phyloP scores from a whole-genome alignment of 2,113 vertebrate species.

The Sclerurus mexicanus region DNA sequence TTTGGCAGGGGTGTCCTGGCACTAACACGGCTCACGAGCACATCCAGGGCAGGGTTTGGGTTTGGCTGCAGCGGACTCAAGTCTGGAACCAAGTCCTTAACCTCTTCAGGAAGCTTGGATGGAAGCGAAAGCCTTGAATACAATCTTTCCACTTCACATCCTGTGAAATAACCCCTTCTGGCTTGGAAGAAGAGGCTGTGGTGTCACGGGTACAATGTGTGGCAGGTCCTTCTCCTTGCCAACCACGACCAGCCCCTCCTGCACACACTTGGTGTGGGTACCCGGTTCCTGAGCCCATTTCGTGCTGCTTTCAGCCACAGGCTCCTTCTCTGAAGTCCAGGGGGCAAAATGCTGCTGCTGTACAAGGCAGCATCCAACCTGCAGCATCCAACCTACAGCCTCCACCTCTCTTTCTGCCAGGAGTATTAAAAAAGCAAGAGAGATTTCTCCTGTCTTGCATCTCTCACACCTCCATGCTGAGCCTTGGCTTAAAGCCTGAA shows the following conservation, averaged over 20 bases:
- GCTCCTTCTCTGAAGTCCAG: not conserved
- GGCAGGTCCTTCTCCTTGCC: not conserved
- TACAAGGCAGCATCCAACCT: not conserved
- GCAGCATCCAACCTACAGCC: not conserved
- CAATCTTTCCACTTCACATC: not conserved
- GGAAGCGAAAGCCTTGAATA: not conserved
- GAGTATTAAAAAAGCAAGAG: not conserved
- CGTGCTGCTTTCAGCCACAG: not conserved
- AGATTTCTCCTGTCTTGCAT: not conserved
- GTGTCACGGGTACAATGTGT: not conserved
- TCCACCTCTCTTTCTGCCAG: not conserved
- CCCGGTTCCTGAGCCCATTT: not conserved
- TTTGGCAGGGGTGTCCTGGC: not conserved
- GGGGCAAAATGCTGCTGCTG: not conserved
- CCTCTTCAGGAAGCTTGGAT: not conserved
- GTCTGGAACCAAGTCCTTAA: not conserved
- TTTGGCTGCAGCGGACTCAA: not conserved
- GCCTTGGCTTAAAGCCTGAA: not conserved
- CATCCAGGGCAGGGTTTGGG: not conserved
- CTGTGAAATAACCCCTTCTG: not conserved
- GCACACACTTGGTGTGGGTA: not conserved
- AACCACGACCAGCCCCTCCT: not conserved
- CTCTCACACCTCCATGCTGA: not conserved
- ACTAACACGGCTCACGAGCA: rapidly evolving
- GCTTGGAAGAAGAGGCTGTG: not conserved